phyloP scores from a whole-genome alignment of 2,113 vertebrate species.

The Myiopsitta monachus region DNA sequence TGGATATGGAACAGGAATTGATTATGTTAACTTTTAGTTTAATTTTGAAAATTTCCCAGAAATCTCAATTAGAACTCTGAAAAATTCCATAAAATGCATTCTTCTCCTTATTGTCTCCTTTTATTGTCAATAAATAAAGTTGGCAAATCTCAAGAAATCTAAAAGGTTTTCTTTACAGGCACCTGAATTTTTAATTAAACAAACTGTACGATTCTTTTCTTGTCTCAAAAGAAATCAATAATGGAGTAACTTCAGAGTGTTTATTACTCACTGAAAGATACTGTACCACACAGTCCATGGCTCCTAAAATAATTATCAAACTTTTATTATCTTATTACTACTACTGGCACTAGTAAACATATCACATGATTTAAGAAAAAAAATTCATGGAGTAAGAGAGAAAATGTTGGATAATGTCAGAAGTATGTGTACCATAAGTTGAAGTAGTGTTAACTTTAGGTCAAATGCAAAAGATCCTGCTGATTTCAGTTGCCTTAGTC shows the following conservation, averaged over 20 bases:
- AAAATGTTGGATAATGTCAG: not conserved
- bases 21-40: not conserved
- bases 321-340: not conserved
- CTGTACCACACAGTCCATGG: constrained; percentile 28
- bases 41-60: not conserved
- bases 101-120: not conserved
- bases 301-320: constrained; percentile 9
- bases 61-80: not conserved
- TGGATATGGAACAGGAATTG: not conserved
- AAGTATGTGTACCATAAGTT: not conserved
- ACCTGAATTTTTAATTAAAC: not conserved
- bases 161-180: not conserved
- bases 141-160: not conserved
- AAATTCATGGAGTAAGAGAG: not conserved
- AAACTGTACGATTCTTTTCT: not conserved
- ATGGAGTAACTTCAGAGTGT: constrained; percentile 27
- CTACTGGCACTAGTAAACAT: not conserved
- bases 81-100: not conserved
- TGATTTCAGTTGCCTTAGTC: constrained; percentile 12
- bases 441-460: not conserved
- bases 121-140: not conserved
- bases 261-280: constrained; percentile 48
- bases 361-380: not conserved
- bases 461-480: constrained; percentile 7
- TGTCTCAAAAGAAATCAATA: constrained; percentile 32